Conservation (phyloP, 2,888 invertebrate genomes). For the Cerceris rybyensis region DNA sequence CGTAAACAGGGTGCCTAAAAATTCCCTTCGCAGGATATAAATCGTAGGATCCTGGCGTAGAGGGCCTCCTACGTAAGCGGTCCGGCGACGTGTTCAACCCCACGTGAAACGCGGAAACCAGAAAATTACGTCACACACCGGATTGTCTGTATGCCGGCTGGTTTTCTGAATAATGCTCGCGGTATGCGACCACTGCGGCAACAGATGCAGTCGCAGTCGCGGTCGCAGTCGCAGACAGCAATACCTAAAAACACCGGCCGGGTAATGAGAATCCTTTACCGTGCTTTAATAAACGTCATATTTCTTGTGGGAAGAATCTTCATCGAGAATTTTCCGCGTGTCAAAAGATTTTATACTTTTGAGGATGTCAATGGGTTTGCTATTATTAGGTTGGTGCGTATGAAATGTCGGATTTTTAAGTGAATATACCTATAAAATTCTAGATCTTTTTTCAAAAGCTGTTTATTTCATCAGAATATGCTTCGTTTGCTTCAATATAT, state of each 20-base stretch:
- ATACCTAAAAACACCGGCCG: conserved; percentile 18
- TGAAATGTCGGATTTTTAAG: too few species aligned
- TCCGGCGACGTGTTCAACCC: conserved; percentile 28
- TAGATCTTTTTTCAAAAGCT: too few species aligned
- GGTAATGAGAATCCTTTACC: not conserved
- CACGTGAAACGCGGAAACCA: conserved; percentile 71
- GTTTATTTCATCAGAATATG: too few species aligned
- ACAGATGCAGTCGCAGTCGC: conserved; percentile 50
- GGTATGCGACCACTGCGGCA: conserved; percentile 62
- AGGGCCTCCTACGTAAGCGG: conserved; percentile 43
- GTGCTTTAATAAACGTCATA: conserved; percentile 1
- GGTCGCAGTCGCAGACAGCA: conserved; percentile 39
- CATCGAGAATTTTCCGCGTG: not conserved
- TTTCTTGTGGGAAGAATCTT: not conserved
- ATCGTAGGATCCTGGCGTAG: conserved; percentile 36
- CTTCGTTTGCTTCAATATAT: too few species aligned
- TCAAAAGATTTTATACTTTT: not conserved
- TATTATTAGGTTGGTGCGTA: too few species aligned
- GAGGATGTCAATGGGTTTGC: not conserved
- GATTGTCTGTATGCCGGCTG: conserved; percentile 53
- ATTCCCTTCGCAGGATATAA: conserved; percentile 55
- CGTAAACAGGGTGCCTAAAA: conserved; percentile 53
- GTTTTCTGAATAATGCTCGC: conserved; percentile 62
- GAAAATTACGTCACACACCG: conserved; percentile 74
- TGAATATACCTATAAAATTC: too few species aligned